Percentiles rank a stretch among this genome's conserved stretches.
Evolutionary conservation across 2,797 vertebrate species (phyloP).

Genomic region (Rallus crepitans): DNA sequence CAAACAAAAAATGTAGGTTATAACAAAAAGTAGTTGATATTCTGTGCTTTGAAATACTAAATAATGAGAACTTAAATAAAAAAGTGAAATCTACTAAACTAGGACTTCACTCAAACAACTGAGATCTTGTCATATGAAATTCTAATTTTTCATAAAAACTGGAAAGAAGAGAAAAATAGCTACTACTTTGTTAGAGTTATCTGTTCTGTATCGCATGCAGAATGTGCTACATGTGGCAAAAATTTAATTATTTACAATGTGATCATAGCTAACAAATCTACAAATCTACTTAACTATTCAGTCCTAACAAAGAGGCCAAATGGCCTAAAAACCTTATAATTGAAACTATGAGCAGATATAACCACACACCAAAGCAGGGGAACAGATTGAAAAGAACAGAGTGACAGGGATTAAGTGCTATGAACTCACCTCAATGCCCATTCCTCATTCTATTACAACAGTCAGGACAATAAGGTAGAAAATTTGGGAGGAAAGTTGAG

Average conservation of each 20-base stretch:
- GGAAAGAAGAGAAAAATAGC: background rate
- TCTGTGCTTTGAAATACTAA: slow-evolving; percentile 1
- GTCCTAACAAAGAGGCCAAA: background rate
- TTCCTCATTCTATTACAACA: no score
- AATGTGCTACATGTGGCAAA: background rate
- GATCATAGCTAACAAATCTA: background rate
- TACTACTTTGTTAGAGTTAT: background rate
- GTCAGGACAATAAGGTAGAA: no score
- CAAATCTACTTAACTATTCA: background rate
- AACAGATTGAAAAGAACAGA: no score
- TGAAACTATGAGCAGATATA: background rate
- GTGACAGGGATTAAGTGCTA: no score
- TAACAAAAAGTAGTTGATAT: background rate
- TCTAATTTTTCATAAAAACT: background rate
- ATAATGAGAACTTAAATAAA: background rate
- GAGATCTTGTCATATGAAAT: background rate
- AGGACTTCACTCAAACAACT: background rate
- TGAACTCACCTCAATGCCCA: no score
- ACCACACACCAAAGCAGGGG: no score
- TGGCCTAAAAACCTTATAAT: background rate
- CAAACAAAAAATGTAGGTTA: background rate
- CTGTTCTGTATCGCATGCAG: background rate
- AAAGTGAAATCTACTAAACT: background rate
- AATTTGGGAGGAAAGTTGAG: no score
- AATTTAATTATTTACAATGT: background rate